Evolutionary conservation across 2,797 vertebrate species (phyloP).

Genomic region (Setipinna tenuifilis): DNA sequence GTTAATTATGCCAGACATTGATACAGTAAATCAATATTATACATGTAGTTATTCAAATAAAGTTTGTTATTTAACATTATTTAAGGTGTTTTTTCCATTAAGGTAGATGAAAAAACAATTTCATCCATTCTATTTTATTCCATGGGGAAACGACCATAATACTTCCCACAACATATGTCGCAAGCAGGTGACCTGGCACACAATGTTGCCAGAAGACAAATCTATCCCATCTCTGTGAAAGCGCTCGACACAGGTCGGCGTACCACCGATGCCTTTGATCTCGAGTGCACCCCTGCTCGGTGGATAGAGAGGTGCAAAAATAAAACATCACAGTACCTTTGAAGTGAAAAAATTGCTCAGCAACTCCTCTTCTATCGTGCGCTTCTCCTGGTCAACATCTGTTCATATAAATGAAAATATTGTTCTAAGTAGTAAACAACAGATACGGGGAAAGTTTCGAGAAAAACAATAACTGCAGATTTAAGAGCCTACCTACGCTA

Average conservation of each 20-base stretch:
- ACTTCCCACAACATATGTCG: neutral
- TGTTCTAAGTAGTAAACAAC: neutral
- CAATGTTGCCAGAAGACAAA: constrained; percentile 33
- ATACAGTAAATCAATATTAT: neutral
- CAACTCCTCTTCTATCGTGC: constrained; percentile 85
- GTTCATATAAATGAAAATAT: constrained; percentile 45
- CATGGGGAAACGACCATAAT: neutral
- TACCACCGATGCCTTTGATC: constrained; percentile 1
- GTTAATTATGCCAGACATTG: neutral
- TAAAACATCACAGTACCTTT: constrained; percentile 80
- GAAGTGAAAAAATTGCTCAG: constrained; percentile 87
- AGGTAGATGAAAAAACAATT: neutral
- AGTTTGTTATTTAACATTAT: neutral
- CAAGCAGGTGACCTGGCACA: neutral
- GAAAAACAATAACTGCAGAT: neutral
- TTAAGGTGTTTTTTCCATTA: too few relatives aligned
- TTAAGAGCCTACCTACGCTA: neutral
- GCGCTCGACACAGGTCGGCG: constrained; percentile 13
- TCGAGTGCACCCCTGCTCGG: neutral
- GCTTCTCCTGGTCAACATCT: constrained; percentile 90
- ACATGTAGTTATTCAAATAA: neutral
- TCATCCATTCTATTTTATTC: neutral
- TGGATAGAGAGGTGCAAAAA: constrained; percentile 58
- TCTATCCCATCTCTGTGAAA: constrained; percentile 43
- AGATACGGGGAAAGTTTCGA: neutral